Evolutionary conservation across 2,888 invertebrate species (phyloP).

Genomic region (Coelinius sp.): DNA sequence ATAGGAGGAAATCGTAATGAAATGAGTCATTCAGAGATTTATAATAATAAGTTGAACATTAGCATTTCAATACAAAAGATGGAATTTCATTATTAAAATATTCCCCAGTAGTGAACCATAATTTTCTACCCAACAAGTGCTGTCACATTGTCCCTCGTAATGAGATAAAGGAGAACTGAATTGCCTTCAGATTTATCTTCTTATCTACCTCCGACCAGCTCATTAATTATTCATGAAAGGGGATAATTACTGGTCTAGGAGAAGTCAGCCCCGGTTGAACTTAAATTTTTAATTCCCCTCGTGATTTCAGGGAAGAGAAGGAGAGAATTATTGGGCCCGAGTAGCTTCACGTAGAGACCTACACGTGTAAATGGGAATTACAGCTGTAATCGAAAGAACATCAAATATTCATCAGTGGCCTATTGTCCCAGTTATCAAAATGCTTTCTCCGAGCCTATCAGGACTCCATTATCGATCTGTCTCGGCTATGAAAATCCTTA

Average conservation of each 20-base stretch:
- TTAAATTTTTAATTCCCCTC: not conserved
- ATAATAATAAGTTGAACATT: not conserved
- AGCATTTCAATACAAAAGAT: not conserved
- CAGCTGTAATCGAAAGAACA: slow-evolving; percentile 1
- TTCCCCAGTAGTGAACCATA: not conserved
- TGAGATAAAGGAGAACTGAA: too few relatives aligned
- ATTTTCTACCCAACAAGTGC: not conserved
- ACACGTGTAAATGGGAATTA: not conserved
- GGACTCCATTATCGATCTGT: slow-evolving; percentile 1
- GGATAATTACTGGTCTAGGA: not conserved
- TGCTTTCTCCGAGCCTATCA: slow-evolving; percentile 11
- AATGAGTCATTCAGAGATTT: not conserved
- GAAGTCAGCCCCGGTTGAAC: not conserved
- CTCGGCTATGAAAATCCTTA: not conserved
- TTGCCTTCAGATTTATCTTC: too few relatives aligned
- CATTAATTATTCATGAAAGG: not conserved
- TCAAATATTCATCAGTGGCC: slow-evolving; percentile 17
- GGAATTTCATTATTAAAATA: not conserved
- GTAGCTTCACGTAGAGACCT: not conserved
- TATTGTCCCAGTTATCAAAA: slow-evolving; percentile 25
- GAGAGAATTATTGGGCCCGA: not conserved
- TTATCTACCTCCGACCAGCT: not conserved
- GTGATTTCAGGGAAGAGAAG: not conserved
- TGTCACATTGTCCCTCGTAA: too few relatives aligned
- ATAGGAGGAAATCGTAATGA: not conserved